Conservation (phyloP, 2,797 vertebrate species). For the Xiphophorus birchmanni region DNA sequence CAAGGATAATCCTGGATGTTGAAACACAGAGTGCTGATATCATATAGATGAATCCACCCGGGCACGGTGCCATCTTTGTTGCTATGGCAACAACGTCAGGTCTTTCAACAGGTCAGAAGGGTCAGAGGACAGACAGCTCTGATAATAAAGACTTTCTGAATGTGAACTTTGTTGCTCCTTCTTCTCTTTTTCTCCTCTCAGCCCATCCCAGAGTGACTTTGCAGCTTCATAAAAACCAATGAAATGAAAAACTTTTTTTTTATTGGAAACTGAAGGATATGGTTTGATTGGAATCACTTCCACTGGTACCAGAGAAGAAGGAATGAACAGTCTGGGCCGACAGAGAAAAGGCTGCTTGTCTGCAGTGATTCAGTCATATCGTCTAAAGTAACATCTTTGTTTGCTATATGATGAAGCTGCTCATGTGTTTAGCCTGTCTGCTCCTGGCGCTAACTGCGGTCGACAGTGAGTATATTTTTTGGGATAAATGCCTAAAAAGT, state of each 20-base stretch:
- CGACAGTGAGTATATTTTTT: constrained; percentile 68
- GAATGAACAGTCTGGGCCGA: constrained; percentile 4
- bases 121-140: constrained; percentile 54
- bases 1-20: constrained; percentile 60
- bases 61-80: constrained; percentile 49
- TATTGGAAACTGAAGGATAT: constrained; percentile 36
- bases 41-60: constrained; percentile 67
- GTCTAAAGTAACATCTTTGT: constrained; percentile 19
- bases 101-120: constrained; percentile 62
- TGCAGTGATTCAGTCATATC: constrained; percentile 31
- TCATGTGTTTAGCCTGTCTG: constrained; percentile 40
- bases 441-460: constrained; percentile 54
- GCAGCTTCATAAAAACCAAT: constrained; percentile 28
- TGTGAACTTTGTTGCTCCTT: constrained; percentile 58
- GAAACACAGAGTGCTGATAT: constrained; percentile 66
- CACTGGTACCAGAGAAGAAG: constrained; percentile 31
- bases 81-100: constrained; percentile 62
- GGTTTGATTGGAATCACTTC: constrained; percentile 36
- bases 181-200: constrained; percentile 35
- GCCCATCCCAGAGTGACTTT: constrained; percentile 38
- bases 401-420: constrained; percentile 39
- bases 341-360: constrained; percentile 23
- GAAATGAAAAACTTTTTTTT: constrained; percentile 43
- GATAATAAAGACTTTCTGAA: constrained; percentile 51
- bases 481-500: background rate